Evolutionary conservation across 2,113 vertebrate species (phyloP).

Genomic region (Osmerus eperlanus): DNA sequence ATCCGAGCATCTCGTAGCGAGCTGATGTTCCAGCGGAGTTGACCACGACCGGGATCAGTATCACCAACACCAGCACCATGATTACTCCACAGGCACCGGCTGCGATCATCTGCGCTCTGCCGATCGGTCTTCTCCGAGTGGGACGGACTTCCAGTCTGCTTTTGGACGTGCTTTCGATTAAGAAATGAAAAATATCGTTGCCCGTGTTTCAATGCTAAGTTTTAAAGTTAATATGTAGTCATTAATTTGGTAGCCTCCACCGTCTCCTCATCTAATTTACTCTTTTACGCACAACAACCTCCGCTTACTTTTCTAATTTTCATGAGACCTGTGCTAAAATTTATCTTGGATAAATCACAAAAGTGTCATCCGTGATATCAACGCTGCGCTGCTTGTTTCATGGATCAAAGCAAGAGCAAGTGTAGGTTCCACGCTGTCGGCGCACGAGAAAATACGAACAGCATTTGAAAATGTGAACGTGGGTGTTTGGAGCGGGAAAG

Average conservation of each 20-base stretch:
- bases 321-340: constrained; percentile 19
- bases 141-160: constrained; percentile 90
- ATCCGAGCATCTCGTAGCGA: constrained; percentile 95
- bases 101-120: constrained; percentile 91
- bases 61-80: constrained; percentile 92
- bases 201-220: constrained; percentile 21
- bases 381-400: constrained; percentile 4
- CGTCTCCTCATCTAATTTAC: too few relatives aligned
- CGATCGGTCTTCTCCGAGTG: constrained; percentile 77
- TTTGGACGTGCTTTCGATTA: constrained; percentile 81
- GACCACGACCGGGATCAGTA: constrained; percentile 95
- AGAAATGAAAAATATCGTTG: neutral
- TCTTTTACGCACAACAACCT: too few relatives aligned
- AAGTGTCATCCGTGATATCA: too few relatives aligned
- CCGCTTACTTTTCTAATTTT: constrained; percentile 31
- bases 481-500: constrained; percentile 36
- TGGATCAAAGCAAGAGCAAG: neutral
- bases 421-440: constrained; percentile 39
- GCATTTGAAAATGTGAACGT: constrained; percentile 41
- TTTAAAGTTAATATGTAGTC: neutral
- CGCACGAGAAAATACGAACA: constrained; percentile 54
- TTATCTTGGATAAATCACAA: too few relatives aligned
- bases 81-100: constrained; percentile 92
- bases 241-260: neutral
- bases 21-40: constrained; percentile 89